Evolutionary conservation across 2,888 invertebrate species (phyloP).

Genomic region (Andrena camellia): DNA sequence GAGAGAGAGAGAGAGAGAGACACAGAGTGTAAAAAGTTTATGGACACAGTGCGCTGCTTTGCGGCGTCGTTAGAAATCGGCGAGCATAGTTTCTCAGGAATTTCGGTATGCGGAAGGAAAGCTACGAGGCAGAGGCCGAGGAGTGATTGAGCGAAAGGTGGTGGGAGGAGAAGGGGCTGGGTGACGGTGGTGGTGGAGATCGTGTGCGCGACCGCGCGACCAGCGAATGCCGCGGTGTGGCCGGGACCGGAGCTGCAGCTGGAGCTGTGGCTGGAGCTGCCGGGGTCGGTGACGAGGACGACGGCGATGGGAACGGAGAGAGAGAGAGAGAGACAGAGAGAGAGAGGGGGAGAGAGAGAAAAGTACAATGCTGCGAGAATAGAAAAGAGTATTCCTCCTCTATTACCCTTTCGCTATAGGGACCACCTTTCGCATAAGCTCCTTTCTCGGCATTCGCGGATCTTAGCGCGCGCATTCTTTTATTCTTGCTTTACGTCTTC

Average conservation of each 20-base stretch:
- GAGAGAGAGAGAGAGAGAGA: neutral
- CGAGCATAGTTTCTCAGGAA: conserved; percentile 75
- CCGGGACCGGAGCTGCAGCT: neutral
- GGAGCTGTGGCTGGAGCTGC: neutral
- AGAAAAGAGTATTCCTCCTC: conserved; percentile 38
- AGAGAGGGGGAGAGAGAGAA: neutral
- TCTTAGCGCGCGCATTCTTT: neutral
- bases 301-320: conserved; percentile 1
- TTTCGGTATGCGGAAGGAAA: conserved; percentile 83
- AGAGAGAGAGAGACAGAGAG: neutral
- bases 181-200: conserved; percentile 1
- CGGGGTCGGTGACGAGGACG: too few relatives aligned
- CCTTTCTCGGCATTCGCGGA: conserved; percentile 38
- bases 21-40: conserved; percentile 1
- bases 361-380: conserved; percentile 5
- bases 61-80: conserved; percentile 74
- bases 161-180: conserved; percentile 46
- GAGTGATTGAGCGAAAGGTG: conserved; percentile 47
- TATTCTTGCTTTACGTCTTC: neutral
- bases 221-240: neutral
- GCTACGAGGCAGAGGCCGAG: conserved; percentile 62
- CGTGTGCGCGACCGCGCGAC: neutral
- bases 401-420: conserved; percentile 52
- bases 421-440: conserved; percentile 63
- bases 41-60: neutral